phyloP scores from a whole-genome alignment of 2,797 vertebrate species.

The Schizopygopsis pylzovi region DNA sequence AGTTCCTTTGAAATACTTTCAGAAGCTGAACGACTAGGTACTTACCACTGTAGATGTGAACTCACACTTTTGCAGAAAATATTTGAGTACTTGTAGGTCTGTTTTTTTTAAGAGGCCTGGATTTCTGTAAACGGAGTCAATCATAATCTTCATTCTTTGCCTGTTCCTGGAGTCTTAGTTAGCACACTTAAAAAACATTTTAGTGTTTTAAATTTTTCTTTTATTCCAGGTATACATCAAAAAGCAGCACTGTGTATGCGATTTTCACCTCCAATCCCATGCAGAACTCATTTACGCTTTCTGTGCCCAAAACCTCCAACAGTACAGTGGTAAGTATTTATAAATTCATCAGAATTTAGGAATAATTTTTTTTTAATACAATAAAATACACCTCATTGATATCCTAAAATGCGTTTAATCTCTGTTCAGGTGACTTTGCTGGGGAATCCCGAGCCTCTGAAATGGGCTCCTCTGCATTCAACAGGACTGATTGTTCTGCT shows the following conservation, averaged over 20 bases:
- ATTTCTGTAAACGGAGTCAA: background rate
- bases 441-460: constrained; percentile 73
- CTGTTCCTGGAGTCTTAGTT: background rate
- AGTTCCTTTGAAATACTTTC: background rate
- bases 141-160: background rate
- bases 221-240: constrained; percentile 87
- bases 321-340: constrained; percentile 78
- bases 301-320: constrained; percentile 74
- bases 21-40: background rate
- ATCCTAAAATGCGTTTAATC: background rate
- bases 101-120: background rate
- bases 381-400: background rate
- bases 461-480: constrained; percentile 75
- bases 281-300: constrained; percentile 71
- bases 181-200: accelerated
- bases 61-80: background rate
- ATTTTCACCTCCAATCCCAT: constrained; percentile 81
- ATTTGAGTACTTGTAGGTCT: background rate
- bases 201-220: background rate
- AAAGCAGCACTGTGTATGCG: constrained; percentile 81
- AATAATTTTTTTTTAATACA: background rate
- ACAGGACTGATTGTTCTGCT: constrained; percentile 78
- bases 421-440: constrained; percentile 83
- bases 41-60: background rate
- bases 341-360: background rate